Evolutionary conservation across 2,888 invertebrate species (phyloP).

Genomic region (Oeneis ivallda): DNA sequence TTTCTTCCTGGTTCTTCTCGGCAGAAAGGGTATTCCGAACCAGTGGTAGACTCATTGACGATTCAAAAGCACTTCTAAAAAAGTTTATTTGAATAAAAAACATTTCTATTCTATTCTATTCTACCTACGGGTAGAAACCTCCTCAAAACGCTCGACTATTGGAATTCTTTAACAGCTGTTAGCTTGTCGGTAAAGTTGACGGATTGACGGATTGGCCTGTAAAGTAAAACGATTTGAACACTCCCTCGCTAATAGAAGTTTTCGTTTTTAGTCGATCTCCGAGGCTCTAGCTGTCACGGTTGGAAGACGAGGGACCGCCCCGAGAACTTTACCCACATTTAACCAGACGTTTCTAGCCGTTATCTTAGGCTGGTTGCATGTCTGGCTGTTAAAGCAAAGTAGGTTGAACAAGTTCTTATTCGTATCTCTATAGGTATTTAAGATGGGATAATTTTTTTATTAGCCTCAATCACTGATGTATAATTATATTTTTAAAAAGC

Average conservation of each 20-base stretch:
- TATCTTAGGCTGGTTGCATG: background rate
- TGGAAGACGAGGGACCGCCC: constrained; percentile 42
- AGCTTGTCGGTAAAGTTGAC: constrained; percentile 35
- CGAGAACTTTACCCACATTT: constrained; percentile 25
- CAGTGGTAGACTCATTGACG: no score
- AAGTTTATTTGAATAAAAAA: no score
- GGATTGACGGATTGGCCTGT: constrained; percentile 54
- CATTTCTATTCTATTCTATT: no score
- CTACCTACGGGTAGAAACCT: background rate
- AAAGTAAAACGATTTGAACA: constrained; percentile 57
- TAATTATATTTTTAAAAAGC: no score
- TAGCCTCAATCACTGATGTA: no score
- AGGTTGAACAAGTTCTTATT: no score
- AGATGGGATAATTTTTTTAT: no score
- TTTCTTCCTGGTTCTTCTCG: no score
- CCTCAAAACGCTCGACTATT: background rate
- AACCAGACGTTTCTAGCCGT: background rate
- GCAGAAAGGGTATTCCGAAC: no score
- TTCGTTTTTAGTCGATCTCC: constrained; percentile 51
- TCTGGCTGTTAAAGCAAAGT: no score
- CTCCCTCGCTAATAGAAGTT: constrained; percentile 59
- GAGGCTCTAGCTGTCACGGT: constrained; percentile 53
- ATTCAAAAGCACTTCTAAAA: no score
- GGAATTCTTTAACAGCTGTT: background rate
- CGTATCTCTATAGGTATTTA: no score